Evolutionary conservation across 1,140 invertebrate genomes (phyloP).

Genomic region (Drosophila santomea): DNA sequence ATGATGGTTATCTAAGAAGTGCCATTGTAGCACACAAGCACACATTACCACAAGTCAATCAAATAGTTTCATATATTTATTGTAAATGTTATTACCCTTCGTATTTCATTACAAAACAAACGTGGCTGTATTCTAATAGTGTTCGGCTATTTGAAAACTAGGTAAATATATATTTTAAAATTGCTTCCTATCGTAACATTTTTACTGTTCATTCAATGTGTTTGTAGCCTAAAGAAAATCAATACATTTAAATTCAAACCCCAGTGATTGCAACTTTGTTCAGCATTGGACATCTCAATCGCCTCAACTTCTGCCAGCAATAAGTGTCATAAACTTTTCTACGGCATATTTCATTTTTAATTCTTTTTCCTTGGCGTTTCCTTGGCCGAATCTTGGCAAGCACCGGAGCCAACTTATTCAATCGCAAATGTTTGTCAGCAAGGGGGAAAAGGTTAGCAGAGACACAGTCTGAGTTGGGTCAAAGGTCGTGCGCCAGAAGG

Average conservation of each 20-base stretch:
- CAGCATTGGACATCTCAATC: slow-evolving; percentile 13
- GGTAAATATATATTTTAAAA: too few species aligned
- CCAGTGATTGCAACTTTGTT: background rate
- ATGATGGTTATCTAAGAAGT: slow-evolving; percentile 11
- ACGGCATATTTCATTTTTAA: slow-evolving; percentile 40
- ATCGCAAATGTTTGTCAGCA: slow-evolving; percentile 52
- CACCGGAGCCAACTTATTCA: slow-evolving; percentile 62
- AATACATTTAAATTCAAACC: slow-evolving; percentile 20
- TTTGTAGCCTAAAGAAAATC: background rate
- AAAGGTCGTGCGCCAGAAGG: slow-evolving; percentile 52
- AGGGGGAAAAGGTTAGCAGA: slow-evolving; percentile 19
- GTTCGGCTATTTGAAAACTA: too few species aligned
- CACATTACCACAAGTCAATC: slow-evolving; percentile 1
- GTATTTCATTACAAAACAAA: background rate
- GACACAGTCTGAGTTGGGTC: slow-evolving; percentile 25
- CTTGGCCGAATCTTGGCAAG: slow-evolving; percentile 44
- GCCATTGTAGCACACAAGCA: background rate
- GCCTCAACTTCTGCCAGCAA: slow-evolving; percentile 33
- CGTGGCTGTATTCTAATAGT: too few species aligned
- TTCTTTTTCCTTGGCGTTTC: slow-evolving; percentile 7
- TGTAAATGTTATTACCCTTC: background rate
- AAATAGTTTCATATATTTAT: slow-evolving; percentile 3
- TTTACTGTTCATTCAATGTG: too few species aligned
- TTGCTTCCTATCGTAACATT: too few species aligned
- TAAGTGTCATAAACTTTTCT: slow-evolving; percentile 58